Percentiles rank a stretch among this genome's conserved stretches.
Conservation (phyloP, 1,140 invertebrate species). For the Ceratosolen solmsi region DNA sequence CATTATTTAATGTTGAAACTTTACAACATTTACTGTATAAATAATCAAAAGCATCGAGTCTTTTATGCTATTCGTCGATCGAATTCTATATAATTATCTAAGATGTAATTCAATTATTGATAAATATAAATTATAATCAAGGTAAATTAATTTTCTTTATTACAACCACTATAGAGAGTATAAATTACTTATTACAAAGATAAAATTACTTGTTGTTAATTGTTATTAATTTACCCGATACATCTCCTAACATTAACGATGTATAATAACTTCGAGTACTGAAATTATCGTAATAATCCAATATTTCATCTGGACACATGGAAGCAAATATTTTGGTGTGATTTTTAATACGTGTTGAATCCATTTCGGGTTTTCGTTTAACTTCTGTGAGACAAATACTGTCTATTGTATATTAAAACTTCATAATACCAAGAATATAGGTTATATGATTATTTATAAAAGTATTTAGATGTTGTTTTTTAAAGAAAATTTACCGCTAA, state of each 20-base stretch:
- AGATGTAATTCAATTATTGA: too few relatives aligned
- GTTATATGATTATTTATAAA: slow-evolving; percentile 13
- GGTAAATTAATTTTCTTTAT: too few relatives aligned
- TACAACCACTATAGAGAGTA: too few relatives aligned
- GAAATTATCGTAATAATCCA: slow-evolving; percentile 75
- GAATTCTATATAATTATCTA: too few relatives aligned
- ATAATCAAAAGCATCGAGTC: too few relatives aligned
- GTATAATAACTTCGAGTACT: slow-evolving; percentile 74
- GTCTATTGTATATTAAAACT: background rate
- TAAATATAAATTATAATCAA: too few relatives aligned
- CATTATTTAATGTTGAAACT: too few relatives aligned
- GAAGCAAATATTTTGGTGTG: slow-evolving; percentile 76
- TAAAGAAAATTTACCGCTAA: background rate
- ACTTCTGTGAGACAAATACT: background rate
- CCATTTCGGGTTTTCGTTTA: background rate
- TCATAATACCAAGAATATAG: background rate
- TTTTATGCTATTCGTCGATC: too few relatives aligned
- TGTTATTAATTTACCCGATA: slow-evolving; percentile 71
- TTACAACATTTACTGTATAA: too few relatives aligned
- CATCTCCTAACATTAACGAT: slow-evolving; percentile 77
- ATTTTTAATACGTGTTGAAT: slow-evolving; percentile 51
- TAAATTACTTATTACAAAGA: too few relatives aligned
- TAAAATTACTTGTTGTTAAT: too few relatives aligned
- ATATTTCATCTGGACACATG: slow-evolving; percentile 78
- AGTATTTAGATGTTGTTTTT: background rate